A percentile compares a stretch with the other conserved stretches of the same genome.
phyloP scores from a whole-genome alignment of 1,140 invertebrate species.

The Panagrolaimus sp. region DNA sequence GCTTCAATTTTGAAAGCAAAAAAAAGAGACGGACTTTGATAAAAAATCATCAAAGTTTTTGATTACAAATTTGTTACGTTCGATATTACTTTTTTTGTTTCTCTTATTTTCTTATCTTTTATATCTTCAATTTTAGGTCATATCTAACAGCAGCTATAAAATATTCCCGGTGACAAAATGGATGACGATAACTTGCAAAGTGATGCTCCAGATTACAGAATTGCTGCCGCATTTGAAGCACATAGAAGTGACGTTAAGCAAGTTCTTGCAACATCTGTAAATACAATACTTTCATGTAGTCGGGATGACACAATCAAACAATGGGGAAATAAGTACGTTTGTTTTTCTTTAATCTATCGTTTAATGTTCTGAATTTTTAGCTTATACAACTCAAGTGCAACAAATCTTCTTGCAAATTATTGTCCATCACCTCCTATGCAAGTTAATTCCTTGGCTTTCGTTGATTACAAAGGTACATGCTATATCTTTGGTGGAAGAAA shows the following conservation, averaged over 20 bases:
- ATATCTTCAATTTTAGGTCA: too few relatives aligned
- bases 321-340: conserved; percentile 19
- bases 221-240: background rate
- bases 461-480: background rate
- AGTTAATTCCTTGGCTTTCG: conserved; percentile 26
- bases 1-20: too few relatives aligned
- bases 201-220: background rate
- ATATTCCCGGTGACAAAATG: too few relatives aligned
- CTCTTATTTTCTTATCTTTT: too few relatives aligned
- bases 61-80: too few relatives aligned
- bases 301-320: conserved; percentile 28
- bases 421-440: conserved; percentile 18
- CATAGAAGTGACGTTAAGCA: conserved; percentile 20
- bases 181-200: too few relatives aligned
- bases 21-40: too few relatives aligned
- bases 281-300: conserved; percentile 18
- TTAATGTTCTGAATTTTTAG: background rate
- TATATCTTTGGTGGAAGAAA: conserved; percentile 28
- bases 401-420: conserved; percentile 8
- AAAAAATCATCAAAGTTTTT: too few relatives aligned
- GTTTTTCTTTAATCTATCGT: background rate
- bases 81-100: too few relatives aligned
- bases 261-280: conserved; percentile 9
- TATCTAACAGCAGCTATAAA: too few relatives aligned
- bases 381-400: conserved; percentile 2